Evolutionary conservation across 1,140 invertebrate genomes (phyloP), one percentile per base, ranked within the genome.

Genomic region (Drosophila pseudoananassae): DNA sequence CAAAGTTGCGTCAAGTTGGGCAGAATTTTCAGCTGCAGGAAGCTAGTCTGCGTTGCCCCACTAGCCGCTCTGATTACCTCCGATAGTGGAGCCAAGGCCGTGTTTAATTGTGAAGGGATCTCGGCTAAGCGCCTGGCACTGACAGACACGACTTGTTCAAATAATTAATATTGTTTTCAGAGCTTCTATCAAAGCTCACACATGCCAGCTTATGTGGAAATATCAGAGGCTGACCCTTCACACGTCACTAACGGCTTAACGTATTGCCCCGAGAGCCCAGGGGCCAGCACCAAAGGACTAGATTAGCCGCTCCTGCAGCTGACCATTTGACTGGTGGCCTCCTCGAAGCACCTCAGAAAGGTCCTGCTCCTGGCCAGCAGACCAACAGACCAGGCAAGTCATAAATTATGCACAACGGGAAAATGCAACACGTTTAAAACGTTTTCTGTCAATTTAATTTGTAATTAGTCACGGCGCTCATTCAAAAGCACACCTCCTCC

Each of bases 381-480:
- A 4, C 47, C 38, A 54, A 66, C 27, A 40, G 50, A 14, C 29
- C 17, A 40, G 50, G 29, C 29, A n/a, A 46, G 25, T 61, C 57
- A 59, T 85, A 59, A 78, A 74, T 82, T 71, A 85, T 85, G 78
- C 63, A 60, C 47, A 70, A 71, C 45, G 50, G 60, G n/a, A 64
- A 68, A 75, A 68, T 84, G 36, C 55, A 60, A 63, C 61, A 76
- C 57, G 80, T 78, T 70, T 66, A 83, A 72, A 84, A 87, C 83
- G 83, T 87, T 83, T 65, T 73, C 66, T 76, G 78, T 76, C 83
- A 83, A 79, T 88, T 87, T 87, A 76, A 87, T 87, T 79, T 75
- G 59, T 88, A 87, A 87, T 87, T 87, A 87, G 83, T 87, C 78
- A 87, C 83, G 78, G 66, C 78, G 71, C 60, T 64, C 52, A 60